These are phyloP conservation scores for Halesus radiatus DNA, from an alignment of 1,140 invertebrate genomes.

Conservation along the genomic window DNA sequence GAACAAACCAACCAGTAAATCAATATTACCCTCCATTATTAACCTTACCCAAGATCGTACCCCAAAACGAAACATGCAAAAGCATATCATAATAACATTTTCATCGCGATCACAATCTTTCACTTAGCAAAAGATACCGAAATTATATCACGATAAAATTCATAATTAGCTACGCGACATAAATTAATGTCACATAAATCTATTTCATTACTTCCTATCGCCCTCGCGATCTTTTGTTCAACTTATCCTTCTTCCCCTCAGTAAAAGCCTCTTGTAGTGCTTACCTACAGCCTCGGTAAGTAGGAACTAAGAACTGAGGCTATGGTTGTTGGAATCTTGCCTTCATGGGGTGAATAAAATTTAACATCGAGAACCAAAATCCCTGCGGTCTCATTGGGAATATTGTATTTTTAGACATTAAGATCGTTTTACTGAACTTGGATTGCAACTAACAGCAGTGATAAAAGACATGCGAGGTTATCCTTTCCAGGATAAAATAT, in stretches of 20 bases:
- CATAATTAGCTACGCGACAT: not conserved
- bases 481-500: too few species aligned
- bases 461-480: too few species aligned
- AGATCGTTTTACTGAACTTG: not conserved
- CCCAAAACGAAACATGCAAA: too few species aligned
- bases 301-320: too few species aligned
- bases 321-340: not conserved
- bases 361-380: not conserved
- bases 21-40: not conserved
- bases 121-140: too few species aligned
- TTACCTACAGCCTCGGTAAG: too few species aligned
- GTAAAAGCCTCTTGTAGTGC: not conserved
- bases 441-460: not conserved
- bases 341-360: conserved; percentile 15
- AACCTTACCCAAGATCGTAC: not conserved
- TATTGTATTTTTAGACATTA: not conserved
- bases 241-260: conserved; percentile 6
- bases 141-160: not conserved
- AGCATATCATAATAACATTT: too few species aligned
- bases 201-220: conserved; percentile 10
- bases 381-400: not conserved
- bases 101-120: too few species aligned
- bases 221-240: conserved; percentile 19
- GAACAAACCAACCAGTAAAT: too few species aligned
- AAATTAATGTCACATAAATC: not conserved